Evolutionary conservation across 2,797 vertebrate species (phyloP).

Genomic region (Huso huso): DNA sequence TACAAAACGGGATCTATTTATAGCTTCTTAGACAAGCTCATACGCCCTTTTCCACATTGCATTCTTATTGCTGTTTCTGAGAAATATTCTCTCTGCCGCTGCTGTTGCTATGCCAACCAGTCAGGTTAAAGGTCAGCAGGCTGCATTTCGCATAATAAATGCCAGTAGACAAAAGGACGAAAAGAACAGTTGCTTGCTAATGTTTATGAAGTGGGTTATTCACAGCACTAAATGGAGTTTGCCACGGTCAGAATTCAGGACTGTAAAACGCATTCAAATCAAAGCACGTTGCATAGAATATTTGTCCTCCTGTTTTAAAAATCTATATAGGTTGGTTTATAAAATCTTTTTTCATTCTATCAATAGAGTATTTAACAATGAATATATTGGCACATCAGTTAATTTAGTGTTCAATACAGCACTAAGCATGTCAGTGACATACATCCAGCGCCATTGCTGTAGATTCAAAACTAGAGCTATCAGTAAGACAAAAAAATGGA

Average conservation of each 20-base stretch:
- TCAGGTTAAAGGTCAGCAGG: slow-evolving; percentile 16
- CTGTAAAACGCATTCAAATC: too few species aligned
- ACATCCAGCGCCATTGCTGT: too few species aligned
- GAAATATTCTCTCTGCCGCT: slow-evolving; percentile 9
- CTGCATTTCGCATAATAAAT: slow-evolving; percentile 13
- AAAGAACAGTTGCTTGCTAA: slow-evolving; percentile 4
- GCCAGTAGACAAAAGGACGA: slow-evolving; percentile 6
- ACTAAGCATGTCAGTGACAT: too few species aligned
- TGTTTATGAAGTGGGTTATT: background rate
- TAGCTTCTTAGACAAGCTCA: background rate
- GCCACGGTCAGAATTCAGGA: slow-evolving; percentile 10
- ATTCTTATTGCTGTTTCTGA: slow-evolving; percentile 11
- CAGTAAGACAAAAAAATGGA: too few species aligned
- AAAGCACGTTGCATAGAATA: too few species aligned
- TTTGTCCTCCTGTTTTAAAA: too few species aligned
- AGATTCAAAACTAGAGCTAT: too few species aligned
- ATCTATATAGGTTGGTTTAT: too few species aligned
- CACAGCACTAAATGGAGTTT: background rate
- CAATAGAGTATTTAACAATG: too few species aligned
- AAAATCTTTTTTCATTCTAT: too few species aligned
- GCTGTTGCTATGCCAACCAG: slow-evolving; percentile 18
- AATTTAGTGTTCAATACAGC: too few species aligned
- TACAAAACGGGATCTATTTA: background rate
- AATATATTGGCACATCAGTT: too few species aligned
- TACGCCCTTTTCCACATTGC: background rate